A percentile compares a stretch with the other conserved stretches of the same genome.
These are phyloP conservation scores for Micrasema minimum DNA, from an alignment of 1,140 invertebrate genomes.

Conservation along the genomic window DNA sequence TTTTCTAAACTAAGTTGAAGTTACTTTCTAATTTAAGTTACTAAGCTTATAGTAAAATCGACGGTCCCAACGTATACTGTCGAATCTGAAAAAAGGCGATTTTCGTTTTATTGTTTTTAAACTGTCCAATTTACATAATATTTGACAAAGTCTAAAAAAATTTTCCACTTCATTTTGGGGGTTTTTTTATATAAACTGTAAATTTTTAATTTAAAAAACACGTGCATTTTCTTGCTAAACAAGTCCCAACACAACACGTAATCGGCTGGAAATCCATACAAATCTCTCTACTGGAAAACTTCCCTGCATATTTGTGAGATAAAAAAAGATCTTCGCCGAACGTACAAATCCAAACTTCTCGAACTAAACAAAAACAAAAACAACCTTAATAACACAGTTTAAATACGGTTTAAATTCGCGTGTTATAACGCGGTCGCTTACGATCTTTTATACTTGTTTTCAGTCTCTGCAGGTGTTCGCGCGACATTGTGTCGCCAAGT, in stretches of 20 bases:
- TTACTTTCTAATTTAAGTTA: too few species aligned
- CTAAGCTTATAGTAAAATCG: too few species aligned
- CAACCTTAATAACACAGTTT: neutral
- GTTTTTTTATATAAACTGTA: too few species aligned
- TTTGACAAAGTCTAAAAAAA: too few species aligned
- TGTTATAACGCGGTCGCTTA: neutral
- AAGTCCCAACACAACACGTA: conserved; percentile 7
- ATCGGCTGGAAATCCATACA: conserved; percentile 28
- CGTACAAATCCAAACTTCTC: conserved; percentile 3
- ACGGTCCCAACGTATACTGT: too few species aligned
- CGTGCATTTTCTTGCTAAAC: conserved; percentile 29
- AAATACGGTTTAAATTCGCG: neutral
- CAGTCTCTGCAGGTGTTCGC: conserved; percentile 48
- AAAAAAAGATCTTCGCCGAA: conserved; percentile 18
- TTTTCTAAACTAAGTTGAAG: too few species aligned
- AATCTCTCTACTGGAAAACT: conserved; percentile 32
- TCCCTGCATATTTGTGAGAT: conserved; percentile 25
- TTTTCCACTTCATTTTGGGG: too few species aligned
- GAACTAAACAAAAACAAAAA: neutral
- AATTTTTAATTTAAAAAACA: too few species aligned
- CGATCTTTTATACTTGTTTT: neutral
- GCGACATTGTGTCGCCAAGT: conserved; percentile 53
- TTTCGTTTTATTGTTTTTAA: too few species aligned
- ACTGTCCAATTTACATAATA: too few species aligned
- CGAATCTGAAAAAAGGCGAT: too few species aligned